Conservation (phyloP, 2,797 vertebrate species). For the Glossophaga mutica region DNA sequence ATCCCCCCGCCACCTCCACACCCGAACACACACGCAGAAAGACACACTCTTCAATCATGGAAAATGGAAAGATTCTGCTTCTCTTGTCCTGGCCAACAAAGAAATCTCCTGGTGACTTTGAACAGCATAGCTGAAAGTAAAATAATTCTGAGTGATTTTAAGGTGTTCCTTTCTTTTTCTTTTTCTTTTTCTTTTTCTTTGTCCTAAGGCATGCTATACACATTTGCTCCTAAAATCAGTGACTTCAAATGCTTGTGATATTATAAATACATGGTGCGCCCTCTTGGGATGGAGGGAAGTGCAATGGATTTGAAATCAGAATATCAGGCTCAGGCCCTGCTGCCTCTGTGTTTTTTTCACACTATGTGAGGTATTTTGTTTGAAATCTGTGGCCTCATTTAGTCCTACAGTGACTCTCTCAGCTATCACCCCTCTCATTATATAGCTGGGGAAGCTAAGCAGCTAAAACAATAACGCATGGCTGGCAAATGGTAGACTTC, state of each 20-base stretch:
- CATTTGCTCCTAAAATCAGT: conserved; percentile 36
- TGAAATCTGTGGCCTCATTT: neutral
- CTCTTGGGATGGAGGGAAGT: neutral
- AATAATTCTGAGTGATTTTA: conserved; percentile 51
- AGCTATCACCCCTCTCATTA: neutral
- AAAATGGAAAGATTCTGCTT: conserved; percentile 52
- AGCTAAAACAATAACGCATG: neutral
- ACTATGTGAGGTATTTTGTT: neutral
- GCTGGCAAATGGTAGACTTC: neutral
- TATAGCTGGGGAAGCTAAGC: neutral
- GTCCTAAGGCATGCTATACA: neutral
- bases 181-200: neutral
- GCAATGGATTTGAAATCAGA: neutral
- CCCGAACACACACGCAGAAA: neutral
- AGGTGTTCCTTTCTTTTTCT: neutral
- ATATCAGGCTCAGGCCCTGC: neutral
- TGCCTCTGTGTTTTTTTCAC: neutral
- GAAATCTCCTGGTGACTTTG: conserved; percentile 52
- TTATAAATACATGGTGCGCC: neutral
- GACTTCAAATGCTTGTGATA: neutral
- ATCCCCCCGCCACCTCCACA: neutral
- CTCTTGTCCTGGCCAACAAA: conserved; percentile 46
- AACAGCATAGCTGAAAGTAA: conserved; percentile 43
- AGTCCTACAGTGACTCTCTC: neutral
- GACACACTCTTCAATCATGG: neutral